Evolutionary conservation across 37 sponge, comb jelly and placozoan genomes (phyloP), one percentile per base, ranked within the genome.

Genomic region (Hexactinellida sp.): DNA sequence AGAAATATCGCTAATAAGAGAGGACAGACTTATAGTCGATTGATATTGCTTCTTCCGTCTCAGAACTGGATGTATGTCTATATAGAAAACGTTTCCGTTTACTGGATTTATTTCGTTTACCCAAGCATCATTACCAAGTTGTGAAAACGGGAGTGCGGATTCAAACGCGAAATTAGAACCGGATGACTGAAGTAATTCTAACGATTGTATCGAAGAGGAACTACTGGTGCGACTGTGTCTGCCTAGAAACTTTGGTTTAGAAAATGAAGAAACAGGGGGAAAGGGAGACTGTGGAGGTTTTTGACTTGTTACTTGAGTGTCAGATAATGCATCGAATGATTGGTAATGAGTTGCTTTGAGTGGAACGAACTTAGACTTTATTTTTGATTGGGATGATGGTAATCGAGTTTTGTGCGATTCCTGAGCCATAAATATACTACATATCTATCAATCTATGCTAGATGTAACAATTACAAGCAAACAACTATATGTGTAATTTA

Each of bases 61-160:
- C 25, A 63, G 13, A 63, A 63, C 34, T 32, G 76, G 76, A 7
- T 63, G 76, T 32, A 63, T 25, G 54, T 91, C 88, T 54, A 91
- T 55, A 54, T 85, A 87, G 51, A 91, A 89, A 37, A 91, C 83
- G 0, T 85, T 87, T 3, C 92, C 92, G 0, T 89, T 89, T 30
- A 21, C 25, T 5, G 88, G 89, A 82, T 91, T 87, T 19, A 84
- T 37, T 0, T 82, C 82, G 37, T 89, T 89, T 54, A 83, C 84
- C 92, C 92, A 91, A 36, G 84, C 54, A 84, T 86, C 91, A 86
- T 88, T 86, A 71, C 86, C 84, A 86, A 88, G 3, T 10, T 63
- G 21, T 47, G 52, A 47, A 19, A 47, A 19, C 5, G 76, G 76
- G 34, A 28, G 21, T 21, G 76, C 1, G 13, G 76, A 21, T 63